Evolutionary conservation across 2,888 invertebrate species (phyloP), one percentile per base, ranked within the genome.

Genomic region (Halictus quadricinctus): DNA sequence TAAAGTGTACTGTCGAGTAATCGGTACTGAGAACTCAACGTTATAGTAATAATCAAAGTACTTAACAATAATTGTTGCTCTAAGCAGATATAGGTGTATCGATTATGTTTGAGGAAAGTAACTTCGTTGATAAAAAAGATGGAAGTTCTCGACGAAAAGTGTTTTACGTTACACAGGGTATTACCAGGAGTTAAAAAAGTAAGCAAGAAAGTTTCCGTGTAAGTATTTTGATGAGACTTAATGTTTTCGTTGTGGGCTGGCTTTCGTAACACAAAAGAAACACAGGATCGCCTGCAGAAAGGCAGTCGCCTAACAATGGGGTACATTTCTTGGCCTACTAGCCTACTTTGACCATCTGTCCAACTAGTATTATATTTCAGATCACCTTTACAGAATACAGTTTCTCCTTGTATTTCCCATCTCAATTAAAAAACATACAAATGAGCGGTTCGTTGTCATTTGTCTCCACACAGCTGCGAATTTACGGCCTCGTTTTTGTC

Each of bases 291-390:
- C 69, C 69, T 41, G 41, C 69, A 69, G 69, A 69, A 69, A 69
- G 69, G 41, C 12, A 69, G 69, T 41, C 36, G 21, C 41, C 69
- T 69, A 69, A 69, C 69, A 69, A 69, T 69, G 41, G 41, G 69
- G 21, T 41, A 21, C 41, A 41, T 69, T 69, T 69, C 69, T 69
- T 69, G 41, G 69, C 69, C 69, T 36, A 69, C 69, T 69, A 69
- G 21, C 69, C 69, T 69, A 69, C 41, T 69, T 41, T 41, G 21
- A 41, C 69, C 21, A 36, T 41, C 41, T 74, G 25, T n/a, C 21
- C 41, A 41, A 72, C 48, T 72, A 72, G n/a, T 25, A 10, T 72
- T 48, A 13, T 25, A 10, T 72, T 48, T 25, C 46, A 48, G 8
- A 46, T 72, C 46, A 72, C 46, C 25, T 72, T 50, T 21, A 29